Base-by-base conservation (phyloP, 1,140 invertebrate genomes). In the Drosophila simulans region DNA sequence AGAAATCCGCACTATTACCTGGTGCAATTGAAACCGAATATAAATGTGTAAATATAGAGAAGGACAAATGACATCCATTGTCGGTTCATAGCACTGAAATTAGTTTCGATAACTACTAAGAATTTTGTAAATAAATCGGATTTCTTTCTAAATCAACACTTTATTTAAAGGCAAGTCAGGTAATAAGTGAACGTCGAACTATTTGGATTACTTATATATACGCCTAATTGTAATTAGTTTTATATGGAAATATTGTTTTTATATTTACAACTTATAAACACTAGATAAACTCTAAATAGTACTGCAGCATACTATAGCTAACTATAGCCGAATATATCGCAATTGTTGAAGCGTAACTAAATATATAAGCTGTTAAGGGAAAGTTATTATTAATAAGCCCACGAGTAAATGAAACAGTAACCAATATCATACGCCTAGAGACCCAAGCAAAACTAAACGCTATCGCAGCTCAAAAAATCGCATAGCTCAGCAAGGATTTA, bases 201-300 rank as follows among this genome's bases (percentile, higher is more conserved):
- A 60, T 77, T 48, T 71, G 51, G 56, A 35, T 48, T 45, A 40
- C 40, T 64, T 65, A 59, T 78, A 59, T 78, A 66, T 66, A 71
- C 64, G 55, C 66, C 74, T 89, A 80, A 57, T 86, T 90, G 77
- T 90, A 85, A 90, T 90, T 90, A 90, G 88, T 90, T 90, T 90
- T 90, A 77, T 90, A 90, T 80, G 56, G 74, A 48, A 40, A 71
- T 69, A 83, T 84, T 89, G 77, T 89, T 89, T 89, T 89, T 77
- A 66, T 88, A 88, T 73, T 72, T 55, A 64, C 57, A 69, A 59
- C 37, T 56, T 77, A 75, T 43, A 73, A 45, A 57, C 62, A 72
- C 42, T 55, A 69, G 60, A 84, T 35, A 34, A 64, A 57, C 46
- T 57, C 69, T 49, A 64, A 84, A 31, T 37, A 68, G 53, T 43